A percentile compares a stretch with the other conserved stretches of the same genome.
Conservation (phyloP, 2,797 vertebrate genomes). For the Poeciliopsis infans region DNA sequence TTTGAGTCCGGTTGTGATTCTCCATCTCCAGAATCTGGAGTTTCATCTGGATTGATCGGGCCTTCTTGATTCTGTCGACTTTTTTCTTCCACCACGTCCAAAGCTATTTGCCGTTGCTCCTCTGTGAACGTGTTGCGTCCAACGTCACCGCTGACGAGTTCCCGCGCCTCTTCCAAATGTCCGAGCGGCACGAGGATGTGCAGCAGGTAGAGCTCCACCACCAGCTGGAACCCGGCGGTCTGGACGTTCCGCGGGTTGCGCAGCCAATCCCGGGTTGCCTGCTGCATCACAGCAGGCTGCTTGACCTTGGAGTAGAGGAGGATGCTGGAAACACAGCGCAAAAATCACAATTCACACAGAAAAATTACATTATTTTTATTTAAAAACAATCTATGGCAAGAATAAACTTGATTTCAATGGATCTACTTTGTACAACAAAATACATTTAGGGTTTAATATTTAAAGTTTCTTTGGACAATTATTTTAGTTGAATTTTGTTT, state of each 20-base stretch:
- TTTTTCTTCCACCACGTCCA: conserved; percentile 71
- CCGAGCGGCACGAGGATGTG: conserved; percentile 87
- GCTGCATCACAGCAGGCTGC: conserved; percentile 83
- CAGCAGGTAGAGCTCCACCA: conserved; percentile 87
- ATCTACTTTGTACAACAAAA: background rate
- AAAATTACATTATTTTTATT: no score
- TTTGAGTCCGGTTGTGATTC: conserved; percentile 19
- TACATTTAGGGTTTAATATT: background rate
- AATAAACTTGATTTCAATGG: background rate
- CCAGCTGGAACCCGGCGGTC: conserved; percentile 71
- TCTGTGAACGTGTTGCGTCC: conserved; percentile 69
- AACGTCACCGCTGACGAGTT: conserved; percentile 75
- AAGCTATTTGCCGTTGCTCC: conserved; percentile 72
- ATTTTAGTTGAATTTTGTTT: no score
- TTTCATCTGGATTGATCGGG: background rate
- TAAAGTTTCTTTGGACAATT: background rate
- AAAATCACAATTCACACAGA: background rate
- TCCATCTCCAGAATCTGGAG: conserved; percentile 18
- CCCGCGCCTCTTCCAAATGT: conserved; percentile 78
- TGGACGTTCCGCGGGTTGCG: conserved; percentile 71
- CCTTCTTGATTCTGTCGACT: conserved; percentile 27
- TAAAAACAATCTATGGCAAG: no score
- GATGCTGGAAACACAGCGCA: conserved; percentile 77
- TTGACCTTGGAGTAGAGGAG: conserved; percentile 89
- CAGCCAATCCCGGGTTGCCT: conserved; percentile 84